Base-by-base conservation (phyloP, 1,140 invertebrate species). In the Aphelinus certus region DNA sequence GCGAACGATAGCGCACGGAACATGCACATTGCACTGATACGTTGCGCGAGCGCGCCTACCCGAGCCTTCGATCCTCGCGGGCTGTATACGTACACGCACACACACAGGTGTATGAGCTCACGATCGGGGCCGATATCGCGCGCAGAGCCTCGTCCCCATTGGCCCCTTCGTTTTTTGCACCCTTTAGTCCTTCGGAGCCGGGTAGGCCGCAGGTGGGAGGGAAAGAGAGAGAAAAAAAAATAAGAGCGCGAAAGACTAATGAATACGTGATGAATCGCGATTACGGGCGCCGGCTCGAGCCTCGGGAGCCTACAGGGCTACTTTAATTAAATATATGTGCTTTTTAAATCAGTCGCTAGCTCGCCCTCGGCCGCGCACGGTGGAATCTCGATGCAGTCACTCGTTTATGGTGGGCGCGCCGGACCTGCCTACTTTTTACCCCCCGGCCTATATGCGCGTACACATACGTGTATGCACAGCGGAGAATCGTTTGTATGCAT, bases 1-100 rank as follows among this genome's bases (percentile, higher is more conserved):
- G 79, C 71, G 79, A 73, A 77, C 79, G 86, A 87, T 86, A 86
- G 81, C 79, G 82, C 83, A 84, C 81, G 83, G 78, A 85, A 85
- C 83, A 84, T 86, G 83, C 81, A 83, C 81, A 79, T 80, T 83
- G 79, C 63, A 73, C 79, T 77, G 79, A 78, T 85, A 77, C 78
- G 79, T 75, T 26, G 26, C 26, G 26, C 26, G 26, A 26, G 26
- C 26, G 26, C 26, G 79, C 79, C 79, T 78, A 81, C 79, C 78
- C 82, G 73, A 78, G 77, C 79, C 77, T 80, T 81, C 78, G 79
- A 81, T 78, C 75, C 75, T 55, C 55, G 70, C 75, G 26, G 26
- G 26, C 26, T 26, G 26, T 26, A 26, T 26, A 26, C 26, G 26
- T 26, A 26, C 26, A 26, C 26, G 26, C 26, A 26, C 26, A 26